Evolutionary conservation across 2,888 invertebrate genomes (phyloP).

Genomic region (Tipula lateralis): DNA sequence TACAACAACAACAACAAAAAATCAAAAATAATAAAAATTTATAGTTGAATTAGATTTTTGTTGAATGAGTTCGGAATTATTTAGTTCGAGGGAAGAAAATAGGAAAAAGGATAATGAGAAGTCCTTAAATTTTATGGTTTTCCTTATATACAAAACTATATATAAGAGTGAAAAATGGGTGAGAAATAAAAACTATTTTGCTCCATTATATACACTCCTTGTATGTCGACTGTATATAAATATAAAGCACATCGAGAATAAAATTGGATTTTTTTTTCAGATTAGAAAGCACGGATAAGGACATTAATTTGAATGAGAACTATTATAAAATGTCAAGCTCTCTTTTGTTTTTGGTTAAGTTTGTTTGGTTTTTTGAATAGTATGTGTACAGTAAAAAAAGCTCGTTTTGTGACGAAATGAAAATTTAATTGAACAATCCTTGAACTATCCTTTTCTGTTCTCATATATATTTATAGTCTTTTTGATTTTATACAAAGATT

Average conservation of each 20-base stretch:
- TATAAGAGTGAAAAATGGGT: background rate
- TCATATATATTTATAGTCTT: background rate
- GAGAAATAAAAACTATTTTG: background rate
- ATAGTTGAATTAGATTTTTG: slow-evolving; percentile 13
- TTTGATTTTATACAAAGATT: background rate
- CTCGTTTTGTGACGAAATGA: background rate
- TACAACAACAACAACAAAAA: background rate
- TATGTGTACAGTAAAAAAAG: no score
- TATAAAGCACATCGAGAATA: background rate
- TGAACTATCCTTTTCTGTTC: background rate
- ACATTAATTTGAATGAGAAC: background rate
- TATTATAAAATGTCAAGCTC: background rate
- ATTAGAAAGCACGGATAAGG: background rate
- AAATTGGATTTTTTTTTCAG: slow-evolving; percentile 13
- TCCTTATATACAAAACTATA: background rate
- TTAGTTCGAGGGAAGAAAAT: background rate
- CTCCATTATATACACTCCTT: background rate
- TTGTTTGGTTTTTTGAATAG: background rate
- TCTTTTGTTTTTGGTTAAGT: background rate
- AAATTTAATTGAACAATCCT: background rate
- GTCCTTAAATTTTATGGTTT: slow-evolving; percentile 3
- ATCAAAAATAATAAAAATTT: background rate
- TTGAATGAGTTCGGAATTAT: background rate
- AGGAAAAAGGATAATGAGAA: background rate
- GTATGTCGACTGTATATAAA: background rate